Evolutionary conservation across 2,888 invertebrate species (phyloP).

Genomic region (Mythimna pallens): DNA sequence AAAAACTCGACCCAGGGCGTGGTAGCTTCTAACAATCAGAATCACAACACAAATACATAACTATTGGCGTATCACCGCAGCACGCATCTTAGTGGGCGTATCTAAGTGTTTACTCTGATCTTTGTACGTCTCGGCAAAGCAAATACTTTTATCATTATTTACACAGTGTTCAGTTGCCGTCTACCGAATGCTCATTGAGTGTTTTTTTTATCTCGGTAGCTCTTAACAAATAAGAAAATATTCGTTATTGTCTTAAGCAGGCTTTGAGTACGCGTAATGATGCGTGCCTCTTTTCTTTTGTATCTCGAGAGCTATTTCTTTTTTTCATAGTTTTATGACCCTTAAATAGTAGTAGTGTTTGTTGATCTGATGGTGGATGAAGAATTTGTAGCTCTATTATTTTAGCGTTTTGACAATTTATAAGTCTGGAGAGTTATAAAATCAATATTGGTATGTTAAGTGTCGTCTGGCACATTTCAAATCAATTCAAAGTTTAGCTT

Average conservation of each 20-base stretch:
- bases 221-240: constrained; percentile 75
- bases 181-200: constrained; percentile 80
- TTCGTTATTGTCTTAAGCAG: constrained; percentile 76
- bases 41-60: constrained; percentile 68
- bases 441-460: constrained; percentile 11
- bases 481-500: not conserved
- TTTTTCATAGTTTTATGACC: constrained; percentile 41
- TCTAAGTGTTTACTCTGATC: constrained; percentile 85
- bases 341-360: no score
- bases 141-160: constrained; percentile 90
- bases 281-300: constrained; percentile 57
- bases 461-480: constrained; percentile 3
- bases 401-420: constrained; percentile 7
- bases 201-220: constrained; percentile 76
- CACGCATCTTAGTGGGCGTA: constrained; percentile 80
- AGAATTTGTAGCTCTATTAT: constrained; percentile 16
- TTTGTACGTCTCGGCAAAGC: constrained; percentile 85
- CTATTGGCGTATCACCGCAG: constrained; percentile 77
- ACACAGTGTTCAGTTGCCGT: constrained; percentile 86
- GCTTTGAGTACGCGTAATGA: constrained; percentile 60
- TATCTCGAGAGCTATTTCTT: constrained; percentile 43
- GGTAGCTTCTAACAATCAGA: constrained; percentile 55
- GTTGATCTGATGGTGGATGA: constrained; percentile 25
- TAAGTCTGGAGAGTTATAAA: constrained; percentile 5
- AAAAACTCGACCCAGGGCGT: constrained; percentile 41